phyloP scores from a whole-genome alignment of 2,113 vertebrate genomes.

The Grantiella picta region DNA sequence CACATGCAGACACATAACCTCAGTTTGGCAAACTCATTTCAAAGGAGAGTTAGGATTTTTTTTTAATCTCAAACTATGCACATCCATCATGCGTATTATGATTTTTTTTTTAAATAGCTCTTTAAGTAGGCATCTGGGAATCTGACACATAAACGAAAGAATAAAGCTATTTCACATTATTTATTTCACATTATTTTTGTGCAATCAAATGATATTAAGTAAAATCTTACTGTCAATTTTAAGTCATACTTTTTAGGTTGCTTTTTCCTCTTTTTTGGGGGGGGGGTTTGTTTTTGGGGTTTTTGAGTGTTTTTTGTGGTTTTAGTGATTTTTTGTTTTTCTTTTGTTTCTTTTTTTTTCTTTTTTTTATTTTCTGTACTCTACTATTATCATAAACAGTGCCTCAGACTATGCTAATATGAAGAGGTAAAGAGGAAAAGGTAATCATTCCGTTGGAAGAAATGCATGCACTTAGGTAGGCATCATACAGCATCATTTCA shows the following conservation, averaged over 20 bases:
- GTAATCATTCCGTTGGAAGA: not conserved
- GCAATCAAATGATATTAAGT: not conserved
- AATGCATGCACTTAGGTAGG: not conserved
- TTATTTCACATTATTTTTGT: no score
- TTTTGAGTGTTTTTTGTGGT: not conserved
- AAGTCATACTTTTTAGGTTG: not conserved
- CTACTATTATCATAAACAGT: not conserved
- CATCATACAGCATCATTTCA: not conserved
- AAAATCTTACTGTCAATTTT: not conserved
- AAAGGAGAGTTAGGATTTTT: not conserved
- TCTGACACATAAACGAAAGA: not conserved
- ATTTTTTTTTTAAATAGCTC: not conserved
- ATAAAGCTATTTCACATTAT: not conserved
- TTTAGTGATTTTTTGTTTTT: no score
- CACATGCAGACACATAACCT: not conserved
- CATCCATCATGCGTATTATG: not conserved
- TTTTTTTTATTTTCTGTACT: not conserved
- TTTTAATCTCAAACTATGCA: not conserved
- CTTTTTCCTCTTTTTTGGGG: rapidly evolving
- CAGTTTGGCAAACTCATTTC: not conserved
- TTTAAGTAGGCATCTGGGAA: not conserved
- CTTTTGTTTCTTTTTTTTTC: no score
- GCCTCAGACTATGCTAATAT: not conserved
- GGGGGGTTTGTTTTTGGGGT: no score
- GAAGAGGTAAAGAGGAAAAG: not conserved